Evolutionary conservation across 2,888 invertebrate genomes (phyloP).

Genomic region (Eugnorisma glareosa): DNA sequence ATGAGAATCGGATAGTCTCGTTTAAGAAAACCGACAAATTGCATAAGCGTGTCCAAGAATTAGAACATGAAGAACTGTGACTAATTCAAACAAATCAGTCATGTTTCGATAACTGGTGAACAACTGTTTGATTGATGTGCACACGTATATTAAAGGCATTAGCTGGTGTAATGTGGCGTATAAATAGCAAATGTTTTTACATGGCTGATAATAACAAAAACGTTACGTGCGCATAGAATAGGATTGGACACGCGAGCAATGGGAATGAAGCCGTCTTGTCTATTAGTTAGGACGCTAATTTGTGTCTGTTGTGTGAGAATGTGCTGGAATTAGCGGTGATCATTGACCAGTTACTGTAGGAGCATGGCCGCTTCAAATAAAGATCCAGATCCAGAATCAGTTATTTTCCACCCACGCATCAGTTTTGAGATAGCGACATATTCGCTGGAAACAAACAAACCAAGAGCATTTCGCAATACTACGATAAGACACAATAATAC

Average conservation of each 20-base stretch:
- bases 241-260: constrained; percentile 60
- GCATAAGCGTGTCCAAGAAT: constrained; percentile 14
- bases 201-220: constrained; percentile 42
- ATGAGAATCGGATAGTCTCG: neutral
- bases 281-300: constrained; percentile 56
- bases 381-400: constrained; percentile 2
- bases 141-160: constrained; percentile 35
- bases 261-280: constrained; percentile 49
- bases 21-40: constrained; percentile 14
- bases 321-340: constrained; percentile 39
- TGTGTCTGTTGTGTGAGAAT: constrained; percentile 41
- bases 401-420: neutral
- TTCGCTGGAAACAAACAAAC: neutral
- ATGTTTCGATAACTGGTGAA: constrained; percentile 30
- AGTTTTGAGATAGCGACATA: neutral
- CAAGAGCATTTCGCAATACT: neutral
- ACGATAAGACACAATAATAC: neutral
- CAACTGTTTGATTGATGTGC: constrained; percentile 22
- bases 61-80: constrained; percentile 13
- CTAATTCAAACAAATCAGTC: constrained; percentile 35
- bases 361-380: neutral
- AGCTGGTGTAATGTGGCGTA: constrained; percentile 51
- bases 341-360: constrained; percentile 4
- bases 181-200: constrained; percentile 54
- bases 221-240: constrained; percentile 59